These are phyloP conservation scores for Drosophila mercatorum DNA, from an alignment of 2,888 invertebrate species.

Conservation along the genomic window DNA sequence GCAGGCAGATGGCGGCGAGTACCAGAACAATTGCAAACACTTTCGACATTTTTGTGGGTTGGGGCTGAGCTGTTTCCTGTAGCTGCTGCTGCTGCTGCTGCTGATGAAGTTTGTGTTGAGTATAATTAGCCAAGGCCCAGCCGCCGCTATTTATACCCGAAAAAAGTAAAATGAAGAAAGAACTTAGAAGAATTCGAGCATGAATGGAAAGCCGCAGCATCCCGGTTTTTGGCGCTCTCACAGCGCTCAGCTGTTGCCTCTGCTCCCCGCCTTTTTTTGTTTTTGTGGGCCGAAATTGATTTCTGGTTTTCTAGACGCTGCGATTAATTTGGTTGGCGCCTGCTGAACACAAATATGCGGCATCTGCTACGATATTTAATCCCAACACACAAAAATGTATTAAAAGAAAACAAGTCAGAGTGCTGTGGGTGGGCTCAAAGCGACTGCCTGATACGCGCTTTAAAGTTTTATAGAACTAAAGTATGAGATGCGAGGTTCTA, in stretches of 20 bases:
- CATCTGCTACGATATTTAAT: conserved; percentile 37
- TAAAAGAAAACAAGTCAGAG: not conserved
- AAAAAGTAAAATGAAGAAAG: conserved; percentile 1
- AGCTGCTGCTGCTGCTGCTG: conserved; percentile 4
- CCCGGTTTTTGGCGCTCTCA: not conserved
- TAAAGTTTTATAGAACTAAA: no score
- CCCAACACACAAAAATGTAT: conserved; percentile 9
- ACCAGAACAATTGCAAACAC: conserved; percentile 46
- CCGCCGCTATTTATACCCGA: conserved; percentile 67
- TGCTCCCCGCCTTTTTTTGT: not conserved
- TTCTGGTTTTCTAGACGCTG: conserved; percentile 50
- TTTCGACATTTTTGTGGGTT: conserved; percentile 57
- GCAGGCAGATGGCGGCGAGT: conserved; percentile 49
- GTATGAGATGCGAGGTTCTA: no score
- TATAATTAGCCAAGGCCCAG: conserved; percentile 52
- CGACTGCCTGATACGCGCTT: not conserved
- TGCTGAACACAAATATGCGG: conserved; percentile 20
- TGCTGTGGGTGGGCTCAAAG: no score
- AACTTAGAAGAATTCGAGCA: conserved; percentile 23
- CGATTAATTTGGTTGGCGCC: conserved; percentile 39
- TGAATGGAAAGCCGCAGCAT: conserved; percentile 41
- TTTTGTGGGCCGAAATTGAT: conserved; percentile 26
- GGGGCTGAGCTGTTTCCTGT: conserved; percentile 1
- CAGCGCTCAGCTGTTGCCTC: conserved; percentile 41
- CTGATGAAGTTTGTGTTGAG: conserved; percentile 38